A percentile compares a stretch with the other conserved stretches of the same genome.
phyloP scores from a whole-genome alignment of 2,888 invertebrate genomes.

The Stictocephala bisonia region DNA sequence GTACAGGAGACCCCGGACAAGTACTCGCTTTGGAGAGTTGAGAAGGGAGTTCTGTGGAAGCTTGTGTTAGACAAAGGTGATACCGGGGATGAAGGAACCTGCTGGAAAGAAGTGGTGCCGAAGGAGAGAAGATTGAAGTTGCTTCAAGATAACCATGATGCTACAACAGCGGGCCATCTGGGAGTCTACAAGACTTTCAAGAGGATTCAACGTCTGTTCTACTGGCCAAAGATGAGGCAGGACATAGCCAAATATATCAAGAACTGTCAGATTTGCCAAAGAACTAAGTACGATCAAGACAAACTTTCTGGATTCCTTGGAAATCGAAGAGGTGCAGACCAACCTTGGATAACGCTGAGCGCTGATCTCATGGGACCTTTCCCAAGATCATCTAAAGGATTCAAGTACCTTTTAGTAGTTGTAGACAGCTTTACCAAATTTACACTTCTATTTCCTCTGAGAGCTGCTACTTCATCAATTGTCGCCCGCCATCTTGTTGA shows the following conservation, averaged over 20 bases:
- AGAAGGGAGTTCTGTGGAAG: not conserved
- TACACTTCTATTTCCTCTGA: constrained; percentile 53
- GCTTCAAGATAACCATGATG: constrained; percentile 17
- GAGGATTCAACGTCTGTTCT: not conserved
- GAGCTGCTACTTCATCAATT: constrained; percentile 53
- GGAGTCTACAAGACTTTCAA: constrained; percentile 23
- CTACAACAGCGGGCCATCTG: constrained; percentile 23
- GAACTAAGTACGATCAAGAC: not conserved
- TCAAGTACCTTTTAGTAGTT: constrained; percentile 56
- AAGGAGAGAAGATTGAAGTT: not conserved
- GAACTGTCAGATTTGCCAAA: constrained; percentile 3
- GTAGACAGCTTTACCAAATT: constrained; percentile 59
- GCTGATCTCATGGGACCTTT: constrained; percentile 61
- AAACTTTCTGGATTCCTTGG: constrained; percentile 31
- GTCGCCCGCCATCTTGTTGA: constrained; percentile 3
- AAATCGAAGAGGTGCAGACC: not conserved
- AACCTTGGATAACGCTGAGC: constrained; percentile 36
- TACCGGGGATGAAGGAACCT: not conserved
- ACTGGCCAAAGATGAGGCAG: constrained; percentile 27
- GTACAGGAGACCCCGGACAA: not conserved
- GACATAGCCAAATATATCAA: not conserved
- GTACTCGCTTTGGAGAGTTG: not conserved
- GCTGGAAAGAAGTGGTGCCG: constrained; percentile 19
- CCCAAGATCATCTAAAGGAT: constrained; percentile 57
- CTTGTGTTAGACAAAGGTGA: not conserved